phyloP scores from a whole-genome alignment of 2,113 vertebrate species.

The Amphiprion ocellaris region DNA sequence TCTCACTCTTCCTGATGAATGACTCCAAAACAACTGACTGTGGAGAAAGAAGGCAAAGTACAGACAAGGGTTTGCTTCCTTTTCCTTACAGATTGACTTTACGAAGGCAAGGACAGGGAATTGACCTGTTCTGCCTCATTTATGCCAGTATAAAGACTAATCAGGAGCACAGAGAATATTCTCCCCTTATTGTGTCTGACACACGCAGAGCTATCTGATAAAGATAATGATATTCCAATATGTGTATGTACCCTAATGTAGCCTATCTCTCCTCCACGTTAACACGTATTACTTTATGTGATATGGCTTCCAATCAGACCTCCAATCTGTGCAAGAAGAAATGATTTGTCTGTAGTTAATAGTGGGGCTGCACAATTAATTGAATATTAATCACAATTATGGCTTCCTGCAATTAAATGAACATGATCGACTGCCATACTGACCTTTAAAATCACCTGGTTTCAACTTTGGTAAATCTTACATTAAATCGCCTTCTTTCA shows the following conservation, averaged over 20 bases:
- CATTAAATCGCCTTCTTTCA: too few species aligned
- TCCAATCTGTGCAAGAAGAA: conserved; percentile 11
- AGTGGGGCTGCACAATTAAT: too few species aligned
- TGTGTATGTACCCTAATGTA: not conserved
- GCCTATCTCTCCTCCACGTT: conserved; percentile 30
- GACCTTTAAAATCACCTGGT: too few species aligned
- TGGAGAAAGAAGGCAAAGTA: conserved; percentile 7
- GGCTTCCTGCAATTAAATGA: too few species aligned
- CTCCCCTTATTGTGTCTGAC: conserved; percentile 12
- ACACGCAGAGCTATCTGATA: conserved; percentile 5
- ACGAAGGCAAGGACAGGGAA: conserved; percentile 21
- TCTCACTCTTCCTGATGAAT: conserved; percentile 74
- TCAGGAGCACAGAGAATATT: conserved; percentile 9
- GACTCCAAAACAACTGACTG: conserved; percentile 66
- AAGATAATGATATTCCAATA: conserved; percentile 19
- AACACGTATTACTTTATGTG: conserved; percentile 16
- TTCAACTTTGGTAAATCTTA: too few species aligned
- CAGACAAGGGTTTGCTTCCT: conserved; percentile 1
- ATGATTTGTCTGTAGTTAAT: too few species aligned
- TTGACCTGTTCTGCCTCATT: conserved; percentile 57
- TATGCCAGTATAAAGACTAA: conserved; percentile 34
- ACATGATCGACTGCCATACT: too few species aligned
- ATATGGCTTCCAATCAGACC: conserved; percentile 7
- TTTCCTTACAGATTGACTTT: conserved; percentile 52
- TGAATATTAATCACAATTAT: too few species aligned